Percentiles rank a stretch among this genome's conserved stretches.
phyloP scores from a whole-genome alignment of 2,113 vertebrate genomes.

The Megaceryle maxima region DNA sequence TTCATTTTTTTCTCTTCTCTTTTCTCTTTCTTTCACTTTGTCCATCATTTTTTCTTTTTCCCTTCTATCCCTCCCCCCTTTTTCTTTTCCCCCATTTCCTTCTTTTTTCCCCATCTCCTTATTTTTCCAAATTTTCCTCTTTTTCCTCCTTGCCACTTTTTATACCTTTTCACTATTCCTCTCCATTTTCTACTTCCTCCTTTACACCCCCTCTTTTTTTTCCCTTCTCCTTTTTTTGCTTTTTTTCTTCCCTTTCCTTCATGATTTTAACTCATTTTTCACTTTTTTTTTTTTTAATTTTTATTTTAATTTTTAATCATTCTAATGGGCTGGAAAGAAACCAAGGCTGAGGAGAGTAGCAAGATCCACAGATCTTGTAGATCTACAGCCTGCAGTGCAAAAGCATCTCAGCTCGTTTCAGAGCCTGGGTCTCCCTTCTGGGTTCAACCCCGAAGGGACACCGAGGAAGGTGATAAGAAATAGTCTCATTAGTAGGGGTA shows the following conservation, averaged over 20 bases:
- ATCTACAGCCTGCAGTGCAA: not conserved
- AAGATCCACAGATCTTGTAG: not conserved
- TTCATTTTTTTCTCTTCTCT: not conserved
- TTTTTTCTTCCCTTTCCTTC: not conserved
- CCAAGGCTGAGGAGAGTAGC: not conserved
- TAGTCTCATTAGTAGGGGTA: too few species aligned
- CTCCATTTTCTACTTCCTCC: not conserved
- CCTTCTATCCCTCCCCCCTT: fast-evolving
- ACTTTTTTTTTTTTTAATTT: not conserved
- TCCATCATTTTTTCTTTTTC: fast-evolving
- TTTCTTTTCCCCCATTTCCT: too few species aligned
- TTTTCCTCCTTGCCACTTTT: not conserved
- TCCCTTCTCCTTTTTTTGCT: not conserved
- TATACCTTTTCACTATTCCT: not conserved
- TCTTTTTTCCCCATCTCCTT: fast-evolving
- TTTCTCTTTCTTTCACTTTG: not conserved
- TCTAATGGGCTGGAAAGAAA: not conserved
- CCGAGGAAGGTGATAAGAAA: not conserved
- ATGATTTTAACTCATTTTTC: not conserved
- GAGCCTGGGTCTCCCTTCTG: not conserved
- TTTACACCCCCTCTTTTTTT: not conserved
- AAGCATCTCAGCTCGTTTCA: not conserved
- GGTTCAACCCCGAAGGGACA: not conserved
- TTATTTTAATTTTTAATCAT: too few species aligned
- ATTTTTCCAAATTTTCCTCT: fast-evolving